A percentile compares a stretch with the other conserved stretches of the same genome.
Evolutionary conservation across 2,113 vertebrate species (phyloP).

Genomic region (Butorides virescens): DNA sequence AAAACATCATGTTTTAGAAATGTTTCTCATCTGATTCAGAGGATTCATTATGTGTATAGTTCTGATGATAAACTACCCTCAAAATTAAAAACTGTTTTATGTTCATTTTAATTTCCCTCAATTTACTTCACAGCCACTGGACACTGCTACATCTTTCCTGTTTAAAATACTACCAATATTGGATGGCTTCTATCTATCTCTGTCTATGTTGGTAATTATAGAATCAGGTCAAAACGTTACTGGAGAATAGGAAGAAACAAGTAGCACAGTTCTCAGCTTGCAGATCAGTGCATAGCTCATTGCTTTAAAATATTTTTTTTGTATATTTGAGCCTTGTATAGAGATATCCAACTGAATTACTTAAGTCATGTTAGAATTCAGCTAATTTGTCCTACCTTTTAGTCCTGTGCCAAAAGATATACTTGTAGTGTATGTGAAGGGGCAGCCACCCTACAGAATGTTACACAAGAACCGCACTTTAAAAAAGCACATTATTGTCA

Average conservation of each 20-base stretch:
- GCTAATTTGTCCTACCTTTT: not conserved
- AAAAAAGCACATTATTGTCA: not conserved
- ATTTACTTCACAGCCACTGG: not conserved
- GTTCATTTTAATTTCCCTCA: not conserved
- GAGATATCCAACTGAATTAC: not conserved
- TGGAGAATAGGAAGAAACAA: not conserved
- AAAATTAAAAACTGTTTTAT: not conserved
- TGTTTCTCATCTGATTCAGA: not conserved
- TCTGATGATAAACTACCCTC: not conserved
- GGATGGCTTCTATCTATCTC: not conserved
- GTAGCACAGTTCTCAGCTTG: not conserved
- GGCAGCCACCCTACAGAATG: not conserved
- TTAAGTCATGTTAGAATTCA: not conserved
- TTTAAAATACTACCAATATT: not conserved
- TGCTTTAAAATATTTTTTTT: not conserved
- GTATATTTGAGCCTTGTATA: not conserved
- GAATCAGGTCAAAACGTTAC: not conserved
- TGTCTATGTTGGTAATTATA: not conserved
- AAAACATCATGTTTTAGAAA: not conserved
- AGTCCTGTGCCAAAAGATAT: not conserved
- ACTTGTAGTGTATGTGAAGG: not conserved
- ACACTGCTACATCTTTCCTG: not conserved
- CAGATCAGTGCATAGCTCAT: not conserved
- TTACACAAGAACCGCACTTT: not conserved
- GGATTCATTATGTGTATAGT: not conserved